These are phyloP conservation scores for Garrulus glandarius DNA, from an alignment of 2,797 vertebrate genomes.

Conservation along the genomic window DNA sequence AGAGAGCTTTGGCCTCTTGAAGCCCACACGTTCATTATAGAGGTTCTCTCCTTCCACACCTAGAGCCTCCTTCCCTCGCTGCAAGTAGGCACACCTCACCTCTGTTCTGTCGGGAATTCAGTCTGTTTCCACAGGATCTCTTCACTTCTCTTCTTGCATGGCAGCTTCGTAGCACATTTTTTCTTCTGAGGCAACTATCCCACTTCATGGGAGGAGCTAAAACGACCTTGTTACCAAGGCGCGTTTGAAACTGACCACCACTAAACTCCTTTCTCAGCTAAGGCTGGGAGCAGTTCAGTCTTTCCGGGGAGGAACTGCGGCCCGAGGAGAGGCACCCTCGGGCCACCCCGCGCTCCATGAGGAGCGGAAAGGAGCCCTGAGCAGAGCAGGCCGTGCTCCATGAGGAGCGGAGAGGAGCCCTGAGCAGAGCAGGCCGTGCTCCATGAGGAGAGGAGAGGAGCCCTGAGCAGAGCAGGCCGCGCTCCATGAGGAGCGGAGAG, in stretches of 20 bases:
- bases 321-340: not conserved
- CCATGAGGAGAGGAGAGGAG: not conserved
- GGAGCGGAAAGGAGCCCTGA: too few species aligned
- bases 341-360: too few species aligned
- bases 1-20: not conserved
- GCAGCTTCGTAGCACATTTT: not conserved
- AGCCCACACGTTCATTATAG: not conserved
- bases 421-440: not conserved
- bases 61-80: not conserved
- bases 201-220: not conserved
- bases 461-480: not conserved
- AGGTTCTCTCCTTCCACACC: not conserved
- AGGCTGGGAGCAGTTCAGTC: not conserved
- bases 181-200: not conserved
- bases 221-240: not conserved
- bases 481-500: not conserved
- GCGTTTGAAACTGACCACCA: not conserved
- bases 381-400: too few species aligned
- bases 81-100: not conserved
- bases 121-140: not conserved
- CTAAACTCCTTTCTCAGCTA: not conserved
- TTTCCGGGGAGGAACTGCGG: not conserved
- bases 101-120: not conserved
- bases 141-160: not conserved
- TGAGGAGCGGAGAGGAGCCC: not conserved